phyloP scores from a whole-genome alignment of 2,888 invertebrate genomes.

The Drosophila cyrtoloma region DNA sequence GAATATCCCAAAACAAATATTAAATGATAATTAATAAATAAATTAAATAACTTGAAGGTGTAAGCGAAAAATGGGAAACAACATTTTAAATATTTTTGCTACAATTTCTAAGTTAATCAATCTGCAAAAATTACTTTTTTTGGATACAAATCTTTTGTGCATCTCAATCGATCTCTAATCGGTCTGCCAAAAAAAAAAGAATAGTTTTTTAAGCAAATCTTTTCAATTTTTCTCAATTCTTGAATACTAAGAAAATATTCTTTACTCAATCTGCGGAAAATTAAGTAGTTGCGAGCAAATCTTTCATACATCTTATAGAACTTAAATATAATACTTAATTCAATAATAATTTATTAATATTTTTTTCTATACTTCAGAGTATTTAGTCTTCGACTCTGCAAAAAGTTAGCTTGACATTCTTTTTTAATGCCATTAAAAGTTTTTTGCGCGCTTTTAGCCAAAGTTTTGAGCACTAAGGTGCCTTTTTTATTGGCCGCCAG shows the following conservation, averaged over 20 bases:
- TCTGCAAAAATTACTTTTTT: not conserved
- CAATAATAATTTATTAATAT: not conserved
- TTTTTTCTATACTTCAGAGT: not conserved
- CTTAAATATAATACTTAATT: not conserved
- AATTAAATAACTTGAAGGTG: not conserved
- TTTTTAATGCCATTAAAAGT: constrained; percentile 84
- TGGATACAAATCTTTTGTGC: not conserved
- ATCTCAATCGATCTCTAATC: not conserved
- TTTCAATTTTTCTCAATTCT: not conserved
- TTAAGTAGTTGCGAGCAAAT: not conserved
- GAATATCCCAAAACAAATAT: not conserved
- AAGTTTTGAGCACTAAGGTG: constrained; percentile 72
- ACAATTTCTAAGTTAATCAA: not conserved
- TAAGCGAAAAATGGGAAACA: not conserved
- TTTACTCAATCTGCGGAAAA: not conserved
- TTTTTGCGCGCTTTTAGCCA: constrained; percentile 61
- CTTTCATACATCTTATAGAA: not conserved
- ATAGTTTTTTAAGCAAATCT: not conserved
- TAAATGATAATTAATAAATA: not conserved
- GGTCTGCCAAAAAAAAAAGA: not conserved
- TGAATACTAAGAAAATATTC: no score
- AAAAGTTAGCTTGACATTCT: not conserved
- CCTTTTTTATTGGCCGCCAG: constrained; percentile 76
- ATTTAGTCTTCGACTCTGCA: constrained; percentile 2
- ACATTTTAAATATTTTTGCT: not conserved